These are phyloP conservation scores for Fragum sueziense DNA, from an alignment of 2,888 invertebrate species.

Conservation along the genomic window DNA sequence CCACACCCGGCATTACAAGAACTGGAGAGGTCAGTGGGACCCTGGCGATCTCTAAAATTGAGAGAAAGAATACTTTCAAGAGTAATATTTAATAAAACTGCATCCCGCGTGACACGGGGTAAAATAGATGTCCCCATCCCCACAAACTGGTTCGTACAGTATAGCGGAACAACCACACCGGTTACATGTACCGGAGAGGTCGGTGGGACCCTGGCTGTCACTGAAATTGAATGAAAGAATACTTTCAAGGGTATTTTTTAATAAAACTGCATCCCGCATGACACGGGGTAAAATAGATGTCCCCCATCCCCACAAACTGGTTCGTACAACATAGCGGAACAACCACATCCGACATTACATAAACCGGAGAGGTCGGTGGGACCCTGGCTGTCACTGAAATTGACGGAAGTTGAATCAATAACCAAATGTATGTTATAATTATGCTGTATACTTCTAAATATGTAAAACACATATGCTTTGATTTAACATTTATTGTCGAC, in stretches of 20 bases:
- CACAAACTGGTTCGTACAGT: conserved; percentile 62
- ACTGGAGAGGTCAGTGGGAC: conserved; percentile 22
- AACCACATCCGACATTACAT: conserved; percentile 61
- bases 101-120: conserved; percentile 65
- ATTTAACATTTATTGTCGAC: too few relatives aligned
- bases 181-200: conserved; percentile 50
- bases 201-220: conserved; percentile 9
- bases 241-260: too few relatives aligned
- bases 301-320: conserved; percentile 63
- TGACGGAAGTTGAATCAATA: too few relatives aligned
- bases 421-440: too few relatives aligned
- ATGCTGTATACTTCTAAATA: too few relatives aligned
- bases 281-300: conserved; percentile 62
- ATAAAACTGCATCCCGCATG: conserved; percentile 66
- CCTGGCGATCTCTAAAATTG: conserved; percentile 29
- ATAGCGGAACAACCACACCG: conserved; percentile 58
- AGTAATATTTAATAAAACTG: too few relatives aligned
- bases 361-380: conserved; percentile 23
- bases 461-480: too few relatives aligned
- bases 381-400: conserved; percentile 29
- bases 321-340: conserved; percentile 53
- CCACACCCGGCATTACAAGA: conserved; percentile 58
- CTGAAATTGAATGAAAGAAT: conserved; percentile 29
- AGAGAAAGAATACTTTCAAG: too few relatives aligned
- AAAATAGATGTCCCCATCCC: conserved; percentile 60